Base-by-base conservation (phyloP, 53 echinoderm and acorn worm species). In the Temnopleurus reevesii region DNA sequence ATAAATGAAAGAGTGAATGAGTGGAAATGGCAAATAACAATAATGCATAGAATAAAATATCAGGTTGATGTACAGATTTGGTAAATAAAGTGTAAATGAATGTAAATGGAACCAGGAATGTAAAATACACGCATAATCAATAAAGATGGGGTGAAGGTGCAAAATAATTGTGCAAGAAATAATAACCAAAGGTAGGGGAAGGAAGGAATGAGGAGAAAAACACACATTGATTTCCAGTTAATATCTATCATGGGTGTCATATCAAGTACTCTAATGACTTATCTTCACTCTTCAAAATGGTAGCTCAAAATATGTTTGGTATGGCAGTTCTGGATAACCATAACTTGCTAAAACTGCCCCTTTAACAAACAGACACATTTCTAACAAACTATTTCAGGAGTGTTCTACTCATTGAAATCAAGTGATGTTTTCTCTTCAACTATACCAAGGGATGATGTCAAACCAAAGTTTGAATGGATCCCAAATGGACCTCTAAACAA, bases 141-240 rank as follows among this genome's bases (percentile, higher is more conserved):
- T 45, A 64, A 64, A 64, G 64, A 64, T 31, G 64, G 45, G 17
- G 46, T 45, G 44, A 77, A 29, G 51, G 79, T 49, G 49, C 79
- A 47, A 28, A 77, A 65, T 1, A 7, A 25, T 2, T 77, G 45
- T 33, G 43, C 17, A 9, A 46, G 18, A 79, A 23, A 84, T 84
- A 0, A 15, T 44, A 27, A 84, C 5, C 2, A 84, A 15, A 63
- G 45, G 64, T 29, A 45, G 25, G 8, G 64, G 63, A 63, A 60
- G 30, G 64, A 36, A 24, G 51, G 44, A 58, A 61, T 25, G 46
- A 35, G 45, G 63, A 64, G 28, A 45, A 86, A 84, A 55, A 84
- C 58, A 84, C 41, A 84, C 84, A 84, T 84, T 84, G 84, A 57
- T 55, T 49, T 84, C 53, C 56, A 55, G 79, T 79, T 79, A 79